phyloP scores from a whole-genome alignment of 2,888 invertebrate genomes.

The Elaeidobius kamerunicus region DNA sequence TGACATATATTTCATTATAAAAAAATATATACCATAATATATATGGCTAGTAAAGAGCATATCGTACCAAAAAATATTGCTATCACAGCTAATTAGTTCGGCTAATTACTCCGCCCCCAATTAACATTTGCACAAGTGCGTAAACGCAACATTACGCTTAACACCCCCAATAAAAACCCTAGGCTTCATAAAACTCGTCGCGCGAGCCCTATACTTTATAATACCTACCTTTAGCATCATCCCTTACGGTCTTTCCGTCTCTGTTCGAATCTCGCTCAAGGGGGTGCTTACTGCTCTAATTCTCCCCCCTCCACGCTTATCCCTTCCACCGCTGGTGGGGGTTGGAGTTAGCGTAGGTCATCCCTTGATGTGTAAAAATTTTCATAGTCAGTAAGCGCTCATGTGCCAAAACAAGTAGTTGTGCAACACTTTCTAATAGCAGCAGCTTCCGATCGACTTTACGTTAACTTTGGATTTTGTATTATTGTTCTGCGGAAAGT shows the following conservation, averaged over 20 bases:
- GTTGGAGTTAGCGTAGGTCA: slow-evolving; percentile 50
- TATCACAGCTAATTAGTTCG: too few species aligned
- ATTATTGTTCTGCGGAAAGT: slow-evolving; percentile 6
- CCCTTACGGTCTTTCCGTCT: slow-evolving; percentile 10
- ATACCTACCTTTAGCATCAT: slow-evolving; percentile 13
- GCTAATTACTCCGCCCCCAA: slow-evolving; percentile 14
- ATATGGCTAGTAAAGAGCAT: too few species aligned
- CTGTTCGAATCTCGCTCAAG: slow-evolving; percentile 20
- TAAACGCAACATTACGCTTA: slow-evolving; percentile 20
- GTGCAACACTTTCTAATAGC: slow-evolving; percentile 31
- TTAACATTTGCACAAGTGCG: slow-evolving; percentile 20
- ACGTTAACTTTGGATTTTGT: slow-evolving; percentile 7
- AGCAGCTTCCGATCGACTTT: slow-evolving; percentile 14
- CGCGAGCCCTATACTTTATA: slow-evolving; percentile 8
- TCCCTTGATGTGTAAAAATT: slow-evolving; percentile 47
- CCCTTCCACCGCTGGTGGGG: slow-evolving; percentile 42
- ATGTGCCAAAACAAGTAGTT: slow-evolving; percentile 39
- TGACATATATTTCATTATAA: too few species aligned
- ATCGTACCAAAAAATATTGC: too few species aligned
- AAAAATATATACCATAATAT: too few species aligned
- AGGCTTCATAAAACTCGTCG: slow-evolving; percentile 2
- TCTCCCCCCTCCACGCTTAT: slow-evolving; percentile 26
- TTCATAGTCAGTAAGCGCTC: slow-evolving; percentile 46
- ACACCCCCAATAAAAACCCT: slow-evolving; percentile 18
- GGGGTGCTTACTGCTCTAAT: slow-evolving; percentile 26